Conservation (phyloP, 2,888 invertebrate genomes). For the Galeruca laticollis region DNA sequence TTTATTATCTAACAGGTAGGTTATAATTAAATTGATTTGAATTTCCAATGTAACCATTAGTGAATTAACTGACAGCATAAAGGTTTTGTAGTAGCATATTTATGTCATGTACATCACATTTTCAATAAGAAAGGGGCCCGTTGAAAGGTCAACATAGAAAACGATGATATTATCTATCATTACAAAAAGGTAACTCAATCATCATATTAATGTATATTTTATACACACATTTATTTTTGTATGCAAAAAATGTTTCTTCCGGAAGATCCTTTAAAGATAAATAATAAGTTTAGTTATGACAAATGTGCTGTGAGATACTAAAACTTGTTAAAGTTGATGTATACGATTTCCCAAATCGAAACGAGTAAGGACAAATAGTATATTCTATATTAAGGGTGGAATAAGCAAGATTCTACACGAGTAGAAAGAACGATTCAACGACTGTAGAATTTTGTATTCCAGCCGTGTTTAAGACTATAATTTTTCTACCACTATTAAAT, state of each 20-base stretch:
- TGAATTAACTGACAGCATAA: conserved; percentile 50
- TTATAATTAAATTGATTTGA: conserved; percentile 48
- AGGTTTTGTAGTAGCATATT: conserved; percentile 46
- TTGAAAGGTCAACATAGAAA: conserved; percentile 11
- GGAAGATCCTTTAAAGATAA: too few relatives aligned
- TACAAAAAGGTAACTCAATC: background rate
- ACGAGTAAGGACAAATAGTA: too few relatives aligned
- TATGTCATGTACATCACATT: conserved; percentile 44
- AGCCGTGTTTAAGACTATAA: too few relatives aligned
- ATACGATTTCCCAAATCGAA: too few relatives aligned
- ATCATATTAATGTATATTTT: background rate
- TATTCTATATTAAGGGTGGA: too few relatives aligned
- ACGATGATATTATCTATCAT: background rate
- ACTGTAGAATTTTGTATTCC: too few relatives aligned
- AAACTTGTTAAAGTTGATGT: background rate
- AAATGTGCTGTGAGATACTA: too few relatives aligned
- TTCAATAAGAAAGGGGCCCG: conserved; percentile 29
- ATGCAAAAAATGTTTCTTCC: background rate
- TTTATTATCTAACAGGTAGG: conserved; percentile 46
- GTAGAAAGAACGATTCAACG: too few relatives aligned
- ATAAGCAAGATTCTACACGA: too few relatives aligned
- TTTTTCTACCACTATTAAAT: too few relatives aligned
- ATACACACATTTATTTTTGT: background rate
- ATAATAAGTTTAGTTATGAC: too few relatives aligned
- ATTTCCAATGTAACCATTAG: conserved; percentile 46